Conservation (phyloP, 2,888 invertebrate species). For the Elmis aenea region DNA sequence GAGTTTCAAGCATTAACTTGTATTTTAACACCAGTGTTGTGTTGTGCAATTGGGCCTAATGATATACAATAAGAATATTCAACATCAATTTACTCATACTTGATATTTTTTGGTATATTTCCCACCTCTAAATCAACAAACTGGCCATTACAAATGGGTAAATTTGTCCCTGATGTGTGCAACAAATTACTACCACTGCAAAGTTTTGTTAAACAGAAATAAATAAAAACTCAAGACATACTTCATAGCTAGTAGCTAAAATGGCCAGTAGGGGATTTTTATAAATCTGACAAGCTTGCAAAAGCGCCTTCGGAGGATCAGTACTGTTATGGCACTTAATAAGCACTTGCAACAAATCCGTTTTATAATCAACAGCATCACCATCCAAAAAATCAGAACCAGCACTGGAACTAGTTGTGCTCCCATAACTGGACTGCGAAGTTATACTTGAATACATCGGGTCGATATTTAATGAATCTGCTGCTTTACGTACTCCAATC, state of each 20-base stretch:
- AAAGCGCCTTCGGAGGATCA: constrained; percentile 62
- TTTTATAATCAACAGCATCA: constrained; percentile 31
- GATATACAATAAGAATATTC: too few species aligned
- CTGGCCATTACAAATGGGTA: too few species aligned
- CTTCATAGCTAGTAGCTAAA: constrained; percentile 67
- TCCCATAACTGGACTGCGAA: constrained; percentile 28
- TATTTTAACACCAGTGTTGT: too few species aligned
- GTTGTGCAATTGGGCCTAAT: too few species aligned
- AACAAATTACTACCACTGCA: too few species aligned
- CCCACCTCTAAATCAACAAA: too few species aligned
- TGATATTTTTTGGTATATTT: too few species aligned
- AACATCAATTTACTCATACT: too few species aligned
- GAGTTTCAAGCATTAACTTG: too few species aligned
- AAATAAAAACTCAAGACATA: constrained; percentile 33
- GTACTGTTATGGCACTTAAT: constrained; percentile 64
- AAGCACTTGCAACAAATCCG: constrained; percentile 57
- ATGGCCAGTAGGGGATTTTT: constrained; percentile 60
- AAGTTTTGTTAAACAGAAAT: not conserved
- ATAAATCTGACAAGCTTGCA: constrained; percentile 55
- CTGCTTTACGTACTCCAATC: constrained; percentile 36
- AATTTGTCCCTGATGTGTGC: too few species aligned
- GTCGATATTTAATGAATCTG: constrained; percentile 9
- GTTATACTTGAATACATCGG: constrained; percentile 20
- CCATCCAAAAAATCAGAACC: constrained; percentile 43
- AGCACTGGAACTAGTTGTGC: constrained; percentile 41